These are phyloP conservation scores for Drosophila cognata DNA, from an alignment of 2,888 invertebrate genomes.

Conservation along the genomic window DNA sequence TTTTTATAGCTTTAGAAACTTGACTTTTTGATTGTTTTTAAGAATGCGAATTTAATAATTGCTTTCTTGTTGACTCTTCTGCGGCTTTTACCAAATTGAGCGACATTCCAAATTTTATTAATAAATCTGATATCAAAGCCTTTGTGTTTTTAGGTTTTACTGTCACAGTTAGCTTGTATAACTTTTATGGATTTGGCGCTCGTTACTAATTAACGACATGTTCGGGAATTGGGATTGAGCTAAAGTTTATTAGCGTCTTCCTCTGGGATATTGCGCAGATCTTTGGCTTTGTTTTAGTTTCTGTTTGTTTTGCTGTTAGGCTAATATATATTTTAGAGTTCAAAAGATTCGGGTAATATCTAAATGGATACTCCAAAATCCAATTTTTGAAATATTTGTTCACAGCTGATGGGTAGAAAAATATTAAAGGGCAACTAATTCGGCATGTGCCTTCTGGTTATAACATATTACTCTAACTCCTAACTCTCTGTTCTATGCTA, in stretches of 20 bases:
- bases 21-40: background rate
- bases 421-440: background rate
- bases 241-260: background rate
- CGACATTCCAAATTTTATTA: background rate
- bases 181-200: background rate
- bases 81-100: background rate
- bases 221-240: background rate
- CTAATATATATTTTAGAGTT: background rate
- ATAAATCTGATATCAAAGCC: background rate
- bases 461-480: background rate
- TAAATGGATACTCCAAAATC: background rate
- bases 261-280: background rate
- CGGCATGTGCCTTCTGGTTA: background rate
- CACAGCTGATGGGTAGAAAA: too few relatives aligned
- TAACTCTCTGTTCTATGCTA: background rate
- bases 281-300: background rate
- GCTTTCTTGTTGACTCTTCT: background rate
- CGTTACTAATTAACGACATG: background rate
- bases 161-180: background rate
- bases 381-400: background rate
- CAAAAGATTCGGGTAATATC: too few relatives aligned
- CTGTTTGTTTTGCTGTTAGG: background rate
- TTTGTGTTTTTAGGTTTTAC: background rate
- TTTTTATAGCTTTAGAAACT: background rate
- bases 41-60: background rate